phyloP scores from a whole-genome alignment of 2,888 invertebrate species.

The Meloe dianella region DNA sequence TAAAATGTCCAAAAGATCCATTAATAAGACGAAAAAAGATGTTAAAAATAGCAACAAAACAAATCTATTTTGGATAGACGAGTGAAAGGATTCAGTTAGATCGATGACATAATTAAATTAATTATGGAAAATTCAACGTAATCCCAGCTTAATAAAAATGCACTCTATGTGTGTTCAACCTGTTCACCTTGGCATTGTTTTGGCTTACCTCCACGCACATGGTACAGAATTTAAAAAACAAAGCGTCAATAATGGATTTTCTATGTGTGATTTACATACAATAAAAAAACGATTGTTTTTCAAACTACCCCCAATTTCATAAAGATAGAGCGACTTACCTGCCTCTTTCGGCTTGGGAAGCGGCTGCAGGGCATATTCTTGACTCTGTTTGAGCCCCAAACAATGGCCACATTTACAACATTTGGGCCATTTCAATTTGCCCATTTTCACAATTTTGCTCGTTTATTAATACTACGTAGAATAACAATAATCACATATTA shows the following conservation, averaged over 20 bases:
- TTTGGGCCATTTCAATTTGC: slow-evolving; percentile 37
- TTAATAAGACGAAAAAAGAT: not conserved
- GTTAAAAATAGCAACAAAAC: not conserved
- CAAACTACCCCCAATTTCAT: too few relatives aligned
- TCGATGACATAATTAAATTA: slow-evolving; percentile 6
- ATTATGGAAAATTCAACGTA: not conserved
- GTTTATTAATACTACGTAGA: slow-evolving; percentile 9
- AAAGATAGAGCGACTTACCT: too few relatives aligned
- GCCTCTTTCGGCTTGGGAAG: slow-evolving; percentile 73
- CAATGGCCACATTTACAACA: slow-evolving; percentile 51
- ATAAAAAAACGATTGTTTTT: slow-evolving; percentile 8
- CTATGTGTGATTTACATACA: not conserved
- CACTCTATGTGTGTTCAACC: not conserved
- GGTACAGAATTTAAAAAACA: not conserved
- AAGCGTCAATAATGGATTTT: not conserved
- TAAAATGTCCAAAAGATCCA: not conserved
- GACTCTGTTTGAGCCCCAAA: slow-evolving; percentile 28
- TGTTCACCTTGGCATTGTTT: not conserved
- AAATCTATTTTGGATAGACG: not conserved
- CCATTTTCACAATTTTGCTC: slow-evolving; percentile 39
- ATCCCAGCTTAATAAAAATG: not conserved
- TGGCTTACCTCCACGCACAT: not conserved
- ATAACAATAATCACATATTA: not conserved
- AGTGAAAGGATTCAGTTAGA: not conserved
- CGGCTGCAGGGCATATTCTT: slow-evolving; percentile 42